Evolutionary conservation across 2,797 vertebrate genomes (phyloP).

Genomic region (Brotula barbata): DNA sequence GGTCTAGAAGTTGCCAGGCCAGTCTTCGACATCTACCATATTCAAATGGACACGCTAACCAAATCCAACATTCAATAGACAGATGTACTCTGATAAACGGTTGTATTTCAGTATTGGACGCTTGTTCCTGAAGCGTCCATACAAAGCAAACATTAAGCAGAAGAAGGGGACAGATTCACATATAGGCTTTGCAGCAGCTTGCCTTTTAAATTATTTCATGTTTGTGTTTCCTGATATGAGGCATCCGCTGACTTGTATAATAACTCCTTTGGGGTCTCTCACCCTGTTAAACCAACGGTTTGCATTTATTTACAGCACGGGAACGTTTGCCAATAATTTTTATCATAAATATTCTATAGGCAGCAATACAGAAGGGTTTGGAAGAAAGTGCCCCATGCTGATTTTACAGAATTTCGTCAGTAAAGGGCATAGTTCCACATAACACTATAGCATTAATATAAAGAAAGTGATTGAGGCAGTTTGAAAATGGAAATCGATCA

Average conservation of each 20-base stretch:
- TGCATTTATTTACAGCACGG: slow-evolving; percentile 63
- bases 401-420: slow-evolving; percentile 23
- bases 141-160: slow-evolving; percentile 44
- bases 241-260: slow-evolving; percentile 66
- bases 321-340: slow-evolving; percentile 59
- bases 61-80: slow-evolving; percentile 24
- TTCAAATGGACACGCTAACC: slow-evolving; percentile 10
- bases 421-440: slow-evolving; percentile 11
- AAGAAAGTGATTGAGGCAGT: background rate
- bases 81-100: slow-evolving; percentile 11
- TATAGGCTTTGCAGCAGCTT: slow-evolving; percentile 51
- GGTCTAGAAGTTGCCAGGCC: slow-evolving; percentile 2
- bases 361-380: slow-evolving; percentile 16
- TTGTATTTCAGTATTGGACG: slow-evolving; percentile 1
- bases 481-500: slow-evolving; percentile 9
- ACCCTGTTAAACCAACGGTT: slow-evolving; percentile 56
- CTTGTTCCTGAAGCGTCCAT: slow-evolving; percentile 32
- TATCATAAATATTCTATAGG: slow-evolving; percentile 65
- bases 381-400: slow-evolving; percentile 18
- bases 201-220: slow-evolving; percentile 57
- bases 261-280: slow-evolving; percentile 64
- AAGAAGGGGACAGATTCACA: slow-evolving; percentile 36
- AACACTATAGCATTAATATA: background rate
- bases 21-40: slow-evolving; percentile 17
- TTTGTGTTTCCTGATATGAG: slow-evolving; percentile 62